These are phyloP conservation scores for Taxidea taxus DNA, from an alignment of 2,113 vertebrate genomes.

Conservation along the genomic window DNA sequence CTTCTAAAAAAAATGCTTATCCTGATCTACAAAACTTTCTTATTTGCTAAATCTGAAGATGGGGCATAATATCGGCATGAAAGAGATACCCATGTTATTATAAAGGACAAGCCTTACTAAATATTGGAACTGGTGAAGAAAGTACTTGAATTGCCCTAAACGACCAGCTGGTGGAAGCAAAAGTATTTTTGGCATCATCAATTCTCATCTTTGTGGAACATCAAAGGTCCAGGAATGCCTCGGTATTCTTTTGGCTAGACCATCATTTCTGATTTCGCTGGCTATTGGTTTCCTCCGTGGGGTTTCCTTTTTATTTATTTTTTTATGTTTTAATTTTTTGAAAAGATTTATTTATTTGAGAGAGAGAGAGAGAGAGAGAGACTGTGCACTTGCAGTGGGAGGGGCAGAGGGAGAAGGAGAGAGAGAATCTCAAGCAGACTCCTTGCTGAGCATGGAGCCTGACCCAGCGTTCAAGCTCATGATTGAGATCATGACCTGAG, in stretches of 20 bases:
- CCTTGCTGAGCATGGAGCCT: neutral
- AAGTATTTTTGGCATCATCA: no score
- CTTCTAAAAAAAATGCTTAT: neutral
- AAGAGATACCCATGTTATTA: rapidly evolving
- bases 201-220: neutral
- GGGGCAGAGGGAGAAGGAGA: neutral
- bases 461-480: neutral
- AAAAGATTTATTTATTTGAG: neutral
- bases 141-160: neutral
- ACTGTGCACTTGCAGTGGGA: neutral
- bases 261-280: neutral
- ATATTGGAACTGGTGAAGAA: neutral
- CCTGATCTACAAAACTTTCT: neutral
- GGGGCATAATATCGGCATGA: no score
- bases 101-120: neutral
- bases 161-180: neutral
- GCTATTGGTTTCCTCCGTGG: neutral
- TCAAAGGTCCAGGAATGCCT: neutral
- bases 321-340: neutral
- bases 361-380: neutral
- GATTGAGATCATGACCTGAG: neutral
- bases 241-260: no score
- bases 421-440: neutral
- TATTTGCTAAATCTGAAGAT: neutral
- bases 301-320: neutral